Conservation (phyloP, 2,113 vertebrate species). For the Corydoras maculifer region DNA sequence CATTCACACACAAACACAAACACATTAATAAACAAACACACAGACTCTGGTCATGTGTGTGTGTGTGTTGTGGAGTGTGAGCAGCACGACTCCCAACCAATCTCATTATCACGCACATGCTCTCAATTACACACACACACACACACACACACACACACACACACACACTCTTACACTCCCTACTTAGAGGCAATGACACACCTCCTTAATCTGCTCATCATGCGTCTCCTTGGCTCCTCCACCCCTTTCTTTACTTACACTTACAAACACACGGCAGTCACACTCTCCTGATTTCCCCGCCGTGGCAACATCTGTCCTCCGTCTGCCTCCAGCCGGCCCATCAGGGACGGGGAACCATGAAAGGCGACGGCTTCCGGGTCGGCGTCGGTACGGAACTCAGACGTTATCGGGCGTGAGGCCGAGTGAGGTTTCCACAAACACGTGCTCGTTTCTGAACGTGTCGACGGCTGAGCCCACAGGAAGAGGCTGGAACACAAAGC, state of each 20-base stretch:
- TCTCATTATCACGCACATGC: slow-evolving; percentile 41
- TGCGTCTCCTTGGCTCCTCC: slow-evolving; percentile 2
- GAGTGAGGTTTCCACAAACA: too few relatives aligned
- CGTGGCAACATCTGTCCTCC: slow-evolving; percentile 11
- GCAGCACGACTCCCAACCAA: slow-evolving; percentile 35
- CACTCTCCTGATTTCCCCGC: slow-evolving; percentile 15
- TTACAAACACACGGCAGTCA: slow-evolving; percentile 20
- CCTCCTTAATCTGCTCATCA: slow-evolving; percentile 45
- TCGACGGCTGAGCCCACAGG: too few relatives aligned
- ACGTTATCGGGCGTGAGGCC: too few relatives aligned
- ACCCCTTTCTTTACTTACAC: not conserved
- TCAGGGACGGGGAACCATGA: not conserved
- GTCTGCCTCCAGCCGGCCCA: slow-evolving; percentile 1
- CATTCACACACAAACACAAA: too few relatives aligned
- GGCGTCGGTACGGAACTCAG: too few relatives aligned
- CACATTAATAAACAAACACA: too few relatives aligned
- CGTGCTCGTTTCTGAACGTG: too few relatives aligned
- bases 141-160: slow-evolving; percentile 20
- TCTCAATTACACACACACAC: slow-evolving; percentile 11
- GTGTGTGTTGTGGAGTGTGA: slow-evolving; percentile 25
- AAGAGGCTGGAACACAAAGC: slow-evolving; percentile 32
- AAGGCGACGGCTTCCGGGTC: not conserved
- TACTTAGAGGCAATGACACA: slow-evolving; percentile 29
- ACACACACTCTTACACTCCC: slow-evolving; percentile 18
- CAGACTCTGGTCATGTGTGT: too few relatives aligned